Conservation (phyloP, 2,797 vertebrate genomes). For the Peromyscus eremicus region DNA sequence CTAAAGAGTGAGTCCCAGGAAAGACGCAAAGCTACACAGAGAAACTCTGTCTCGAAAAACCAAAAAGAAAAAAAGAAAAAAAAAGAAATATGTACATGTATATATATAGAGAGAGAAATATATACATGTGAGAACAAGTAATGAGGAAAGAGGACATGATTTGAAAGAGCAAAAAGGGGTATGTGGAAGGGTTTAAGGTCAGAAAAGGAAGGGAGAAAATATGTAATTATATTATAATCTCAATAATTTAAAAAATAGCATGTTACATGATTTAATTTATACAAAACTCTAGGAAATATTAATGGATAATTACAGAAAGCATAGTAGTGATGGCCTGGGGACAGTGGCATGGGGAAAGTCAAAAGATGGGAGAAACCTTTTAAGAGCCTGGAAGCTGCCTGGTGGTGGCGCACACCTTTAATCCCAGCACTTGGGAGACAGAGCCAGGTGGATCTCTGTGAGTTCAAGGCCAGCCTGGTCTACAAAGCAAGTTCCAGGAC, state of each 20-base stretch:
- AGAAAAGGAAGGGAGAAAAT: background rate
- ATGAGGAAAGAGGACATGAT: background rate
- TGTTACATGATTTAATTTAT: background rate
- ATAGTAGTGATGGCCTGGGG: background rate
- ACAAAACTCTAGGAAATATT: conserved; percentile 9
- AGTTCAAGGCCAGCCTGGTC: too few species aligned
- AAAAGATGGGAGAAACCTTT: background rate
- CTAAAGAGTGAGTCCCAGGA: too few species aligned
- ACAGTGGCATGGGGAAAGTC: background rate
- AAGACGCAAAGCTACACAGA: too few species aligned
- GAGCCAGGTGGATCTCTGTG: too few species aligned
- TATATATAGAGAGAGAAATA: background rate
- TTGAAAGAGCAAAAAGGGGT: background rate
- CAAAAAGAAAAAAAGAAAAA: too few species aligned
- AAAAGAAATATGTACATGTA: background rate
- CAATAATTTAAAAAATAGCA: background rate
- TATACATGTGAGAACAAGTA: background rate
- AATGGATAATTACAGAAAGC: conserved; percentile 23
- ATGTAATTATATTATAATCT: background rate
- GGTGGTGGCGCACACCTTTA: too few species aligned
- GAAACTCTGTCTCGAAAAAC: too few species aligned
- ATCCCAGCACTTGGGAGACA: too few species aligned
- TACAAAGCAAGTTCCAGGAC: too few species aligned
- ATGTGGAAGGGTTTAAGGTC: background rate
- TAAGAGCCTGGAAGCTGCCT: background rate